These are phyloP conservation scores for Drosophila anceps DNA, from an alignment of 2,888 invertebrate species.

Conservation along the genomic window DNA sequence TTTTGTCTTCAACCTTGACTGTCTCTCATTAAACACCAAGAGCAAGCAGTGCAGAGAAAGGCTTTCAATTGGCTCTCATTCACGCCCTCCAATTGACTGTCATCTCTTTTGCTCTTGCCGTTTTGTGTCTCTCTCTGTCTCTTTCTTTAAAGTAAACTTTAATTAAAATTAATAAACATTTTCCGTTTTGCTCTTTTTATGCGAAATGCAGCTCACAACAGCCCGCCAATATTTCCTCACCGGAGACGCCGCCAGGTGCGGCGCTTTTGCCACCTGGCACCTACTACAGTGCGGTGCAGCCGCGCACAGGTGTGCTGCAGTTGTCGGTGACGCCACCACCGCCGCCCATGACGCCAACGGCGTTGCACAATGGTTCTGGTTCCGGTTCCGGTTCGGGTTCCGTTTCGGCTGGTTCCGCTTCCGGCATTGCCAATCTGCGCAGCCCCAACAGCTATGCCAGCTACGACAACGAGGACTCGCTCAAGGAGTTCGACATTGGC, in stretches of 20 bases:
- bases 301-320: constrained; percentile 57
- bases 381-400: constrained; percentile 34
- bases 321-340: constrained; percentile 67
- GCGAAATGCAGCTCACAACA: constrained; percentile 46
- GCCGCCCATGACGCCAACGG: constrained; percentile 54
- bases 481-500: constrained; percentile 84
- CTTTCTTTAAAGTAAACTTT: too few species aligned
- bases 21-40: too few species aligned
- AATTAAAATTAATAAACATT: too few species aligned
- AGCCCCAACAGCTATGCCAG: constrained; percentile 84
- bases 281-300: constrained; percentile 46
- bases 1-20: too few species aligned
- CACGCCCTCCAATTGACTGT: too few species aligned
- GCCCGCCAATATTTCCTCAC: constrained; percentile 67
- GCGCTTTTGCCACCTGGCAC: constrained; percentile 52
- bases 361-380: constrained; percentile 52
- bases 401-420: constrained; percentile 53
- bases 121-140: too few species aligned
- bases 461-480: constrained; percentile 85
- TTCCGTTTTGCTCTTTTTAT: not conserved
- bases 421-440: constrained; percentile 67
- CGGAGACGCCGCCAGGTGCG: constrained; percentile 66
- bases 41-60: too few species aligned
- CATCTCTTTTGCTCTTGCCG: too few species aligned
- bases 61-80: too few species aligned